Conservation (phyloP, 1,140 invertebrate genomes). For the Aphelenchoides avenae region DNA sequence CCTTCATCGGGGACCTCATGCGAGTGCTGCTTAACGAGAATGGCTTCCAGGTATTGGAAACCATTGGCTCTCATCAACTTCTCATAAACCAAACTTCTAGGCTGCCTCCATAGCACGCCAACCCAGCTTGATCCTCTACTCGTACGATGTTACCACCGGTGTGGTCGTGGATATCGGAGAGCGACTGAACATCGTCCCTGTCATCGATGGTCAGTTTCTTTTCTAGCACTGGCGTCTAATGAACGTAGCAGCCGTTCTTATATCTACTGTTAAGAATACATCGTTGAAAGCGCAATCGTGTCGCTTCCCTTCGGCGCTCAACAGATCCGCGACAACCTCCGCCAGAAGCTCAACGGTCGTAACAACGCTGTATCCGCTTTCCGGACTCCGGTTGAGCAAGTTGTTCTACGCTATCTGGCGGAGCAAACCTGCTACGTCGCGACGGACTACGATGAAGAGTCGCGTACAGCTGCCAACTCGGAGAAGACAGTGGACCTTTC, state of each 20-base stretch:
- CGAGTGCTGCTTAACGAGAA: constrained; percentile 43
- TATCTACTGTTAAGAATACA: constrained; percentile 39
- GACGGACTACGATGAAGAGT: constrained; percentile 61
- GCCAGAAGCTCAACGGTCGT: constrained; percentile 26
- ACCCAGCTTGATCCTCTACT: constrained; percentile 66
- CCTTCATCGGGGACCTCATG: constrained; percentile 44
- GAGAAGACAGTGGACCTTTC: constrained; percentile 58
- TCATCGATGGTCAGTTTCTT: constrained; percentile 64
- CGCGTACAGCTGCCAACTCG: constrained; percentile 55
- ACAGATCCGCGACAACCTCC: constrained; percentile 64
- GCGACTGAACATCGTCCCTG: constrained; percentile 66
- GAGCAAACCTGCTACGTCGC: constrained; percentile 64
- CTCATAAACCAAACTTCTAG: constrained; percentile 61
- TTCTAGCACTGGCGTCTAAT: constrained; percentile 5
- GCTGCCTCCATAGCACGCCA: constrained; percentile 66
- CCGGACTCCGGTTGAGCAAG: constrained; percentile 59
- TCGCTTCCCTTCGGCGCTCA: constrained; percentile 64
- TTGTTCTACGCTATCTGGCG: constrained; percentile 51
- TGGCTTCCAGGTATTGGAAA: constrained; percentile 45
- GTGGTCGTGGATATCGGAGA: constrained; percentile 69
- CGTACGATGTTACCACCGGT: constrained; percentile 67
- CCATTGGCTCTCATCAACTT: constrained; percentile 61
- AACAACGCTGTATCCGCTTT: constrained; percentile 59
- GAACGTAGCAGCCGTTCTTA: constrained; percentile 8
- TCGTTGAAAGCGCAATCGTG: constrained; percentile 58